Conservation (phyloP, 2,888 invertebrate genomes). For the Cenopis cana region DNA sequence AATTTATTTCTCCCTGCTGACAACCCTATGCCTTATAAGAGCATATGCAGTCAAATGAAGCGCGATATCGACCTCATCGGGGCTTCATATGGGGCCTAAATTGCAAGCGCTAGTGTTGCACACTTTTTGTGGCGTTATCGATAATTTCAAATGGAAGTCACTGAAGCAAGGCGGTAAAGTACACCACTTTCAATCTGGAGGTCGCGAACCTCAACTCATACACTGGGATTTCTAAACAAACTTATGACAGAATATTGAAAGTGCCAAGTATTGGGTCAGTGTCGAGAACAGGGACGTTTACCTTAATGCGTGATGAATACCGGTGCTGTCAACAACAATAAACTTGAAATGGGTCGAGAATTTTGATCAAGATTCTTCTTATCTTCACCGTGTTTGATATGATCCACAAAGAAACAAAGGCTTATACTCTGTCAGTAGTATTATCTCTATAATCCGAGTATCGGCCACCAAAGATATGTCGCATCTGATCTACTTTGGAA, state of each 20-base stretch:
- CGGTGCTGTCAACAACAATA: constrained; percentile 16
- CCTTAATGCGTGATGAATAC: no score
- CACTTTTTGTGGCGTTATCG: background rate
- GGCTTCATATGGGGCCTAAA: constrained; percentile 50
- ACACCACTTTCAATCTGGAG: no score
- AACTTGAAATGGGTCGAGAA: constrained; percentile 17
- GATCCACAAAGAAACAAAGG: constrained; percentile 28
- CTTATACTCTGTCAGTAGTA: constrained; percentile 6
- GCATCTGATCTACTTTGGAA: constrained; percentile 1
- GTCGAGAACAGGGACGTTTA: no score
- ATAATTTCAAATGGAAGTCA: background rate
- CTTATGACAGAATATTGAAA: no score
- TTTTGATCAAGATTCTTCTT: constrained; percentile 29
- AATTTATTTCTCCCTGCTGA: constrained; percentile 27
- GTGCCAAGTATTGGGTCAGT: no score
- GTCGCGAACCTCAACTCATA: no score
- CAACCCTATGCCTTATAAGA: constrained; percentile 54
- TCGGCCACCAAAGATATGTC: background rate
- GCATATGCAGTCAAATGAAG: constrained; percentile 61
- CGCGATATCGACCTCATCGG: constrained; percentile 60
- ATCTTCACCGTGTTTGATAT: constrained; percentile 34
- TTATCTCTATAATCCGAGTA: constrained; percentile 19
- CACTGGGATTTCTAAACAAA: background rate
- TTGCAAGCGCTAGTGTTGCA: constrained; percentile 50
- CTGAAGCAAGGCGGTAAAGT: no score